phyloP scores from a whole-genome alignment of 2,113 vertebrate genomes.

The Pseudolaguvia tuberculata region DNA sequence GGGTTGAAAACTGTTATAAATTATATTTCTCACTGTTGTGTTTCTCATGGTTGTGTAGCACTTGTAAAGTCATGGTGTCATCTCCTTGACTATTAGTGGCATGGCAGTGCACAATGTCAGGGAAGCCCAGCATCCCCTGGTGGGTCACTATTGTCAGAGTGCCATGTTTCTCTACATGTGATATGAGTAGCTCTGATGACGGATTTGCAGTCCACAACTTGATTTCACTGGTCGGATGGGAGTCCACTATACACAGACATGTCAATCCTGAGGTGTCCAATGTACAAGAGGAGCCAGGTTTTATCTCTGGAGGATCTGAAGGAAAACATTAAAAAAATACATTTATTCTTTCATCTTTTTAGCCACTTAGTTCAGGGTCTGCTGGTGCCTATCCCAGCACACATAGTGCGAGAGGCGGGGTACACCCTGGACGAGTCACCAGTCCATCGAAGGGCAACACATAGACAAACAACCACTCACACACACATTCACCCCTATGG shows the following conservation, averaged over 20 bases:
- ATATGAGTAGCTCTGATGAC: conserved; percentile 26
- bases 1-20: background rate
- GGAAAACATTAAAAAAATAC: background rate
- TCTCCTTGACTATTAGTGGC: conserved; percentile 58
- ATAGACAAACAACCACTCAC: no score
- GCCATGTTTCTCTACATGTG: conserved; percentile 39
- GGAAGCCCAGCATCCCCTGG: conserved; percentile 27
- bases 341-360: no score
- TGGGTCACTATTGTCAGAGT: conserved; percentile 49
- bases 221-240: conserved; percentile 55
- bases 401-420: no score
- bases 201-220: conserved; percentile 48
- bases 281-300: conserved; percentile 54
- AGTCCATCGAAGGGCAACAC: no score
- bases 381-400: no score
- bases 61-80: conserved; percentile 27
- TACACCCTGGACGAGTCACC: no score
- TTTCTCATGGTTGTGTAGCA: conserved; percentile 47
- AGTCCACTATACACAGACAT: conserved; percentile 62
- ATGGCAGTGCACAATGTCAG: conserved; percentile 50
- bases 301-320: conserved; percentile 62
- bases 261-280: conserved; percentile 10
- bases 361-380: no score
- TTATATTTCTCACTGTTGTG: conserved; percentile 10
- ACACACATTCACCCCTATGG: no score